Base-by-base conservation (phyloP, 2,113 vertebrate genomes). In the Lagopus leucura region DNA sequence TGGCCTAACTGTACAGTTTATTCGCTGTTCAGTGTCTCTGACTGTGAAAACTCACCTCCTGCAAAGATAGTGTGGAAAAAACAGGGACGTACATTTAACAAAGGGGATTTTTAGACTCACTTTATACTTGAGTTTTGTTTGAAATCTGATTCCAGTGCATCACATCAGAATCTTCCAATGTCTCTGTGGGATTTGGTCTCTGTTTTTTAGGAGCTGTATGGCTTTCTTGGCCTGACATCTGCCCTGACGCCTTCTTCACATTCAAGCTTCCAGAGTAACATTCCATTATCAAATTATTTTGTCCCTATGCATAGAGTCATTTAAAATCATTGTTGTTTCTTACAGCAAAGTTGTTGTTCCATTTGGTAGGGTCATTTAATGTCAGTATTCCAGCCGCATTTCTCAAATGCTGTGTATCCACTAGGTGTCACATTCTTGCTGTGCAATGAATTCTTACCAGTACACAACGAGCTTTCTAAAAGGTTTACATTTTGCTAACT, bases 401-500 rank as follows among this genome's bases (percentile, higher is more conserved):
- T 86, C 57, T 40, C 67, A 58, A 60, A 7, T 67, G 61, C 45
- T 1, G 0, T 88, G 42, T 75, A 74, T 86, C 95, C 95, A 95
- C 96, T 96, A 96, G 96, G 93, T 95, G 96, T 96, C 95, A 94
- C 57, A 69, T 94, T 95, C 88, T 92, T 81, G 86, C 95, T 90
- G 40, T 11, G 42, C 61, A 86, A 92, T 81, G 76, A 88, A 71
- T 90, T 83, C 76, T 57, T 55, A 28, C 40, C 45, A 34, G 27
- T 48, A 21, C 3, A 8, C 8, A 42, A 8, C 19, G 21, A 42
- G 2, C 66, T 81, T 61, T 69, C 63, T 60, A 28, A 78, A 88
- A 91, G 50, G 57, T 78, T 93, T 3, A 6, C 38, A 8, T 86
- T 88, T 82, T 80, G 67, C 76, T 83, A 86, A 38, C 36, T 30